Conservation (phyloP, 1,140 invertebrate genomes). For the silkworm (Bombyx mori) region ASM3026992v2 NC_085122.1:9110001-9110500, state of each 20-base stretch:
- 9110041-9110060: no score
- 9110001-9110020: no score
- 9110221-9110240: slow-evolving; percentile 61
- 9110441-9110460: slow-evolving; percentile 31
- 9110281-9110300: slow-evolving; percentile 57
- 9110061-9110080: no score
- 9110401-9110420: neutral
- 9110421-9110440: neutral
- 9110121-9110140: slow-evolving; percentile 55
- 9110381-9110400: no score
- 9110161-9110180: slow-evolving; percentile 68
- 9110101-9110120: slow-evolving; percentile 9
- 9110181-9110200: slow-evolving; percentile 68
- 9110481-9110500: slow-evolving; percentile 29
- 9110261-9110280: slow-evolving; percentile 71
- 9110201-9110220: slow-evolving; percentile 69
- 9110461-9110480: slow-evolving; percentile 63
- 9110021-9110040: no score
- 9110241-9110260: slow-evolving; percentile 69
- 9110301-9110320: slow-evolving; percentile 19
- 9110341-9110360: neutral
- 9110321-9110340: neutral
- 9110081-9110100: no score
- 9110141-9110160: slow-evolving; percentile 52
- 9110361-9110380: no score